phyloP scores from a whole-genome alignment of 2,113 vertebrate genomes.

The Sinocyclocheilus anshuiensis region DNA sequence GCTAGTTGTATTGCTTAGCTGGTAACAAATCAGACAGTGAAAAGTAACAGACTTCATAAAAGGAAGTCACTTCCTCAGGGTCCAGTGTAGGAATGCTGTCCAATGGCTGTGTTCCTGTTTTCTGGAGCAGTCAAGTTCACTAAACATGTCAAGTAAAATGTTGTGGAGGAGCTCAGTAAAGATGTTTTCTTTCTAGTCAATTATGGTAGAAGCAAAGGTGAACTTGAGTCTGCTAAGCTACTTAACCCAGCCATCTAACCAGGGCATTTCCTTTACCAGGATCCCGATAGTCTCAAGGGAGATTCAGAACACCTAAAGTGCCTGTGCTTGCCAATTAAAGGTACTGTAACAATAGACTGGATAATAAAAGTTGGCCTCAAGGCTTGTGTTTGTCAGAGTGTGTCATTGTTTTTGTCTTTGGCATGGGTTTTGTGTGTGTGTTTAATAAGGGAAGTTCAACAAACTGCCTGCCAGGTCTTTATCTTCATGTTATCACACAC shows the following conservation, averaged over 20 bases:
- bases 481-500: conserved; percentile 17
- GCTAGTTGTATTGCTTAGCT: neutral
- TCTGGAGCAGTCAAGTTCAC: neutral
- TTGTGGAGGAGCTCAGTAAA: neutral
- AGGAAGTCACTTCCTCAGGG: conserved; percentile 29
- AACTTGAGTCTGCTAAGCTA: neutral
- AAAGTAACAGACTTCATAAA: neutral
- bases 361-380: neutral
- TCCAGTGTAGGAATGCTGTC: neutral
- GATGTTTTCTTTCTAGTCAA: neutral
- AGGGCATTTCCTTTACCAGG: neutral
- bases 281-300: neutral
- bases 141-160: neutral
- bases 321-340: neutral
- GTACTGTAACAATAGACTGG: neutral
- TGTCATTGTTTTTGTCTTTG: neutral
- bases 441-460: neutral
- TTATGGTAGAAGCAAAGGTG: neutral
- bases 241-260: neutral
- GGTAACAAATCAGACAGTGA: neutral
- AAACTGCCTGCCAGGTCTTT: conserved; percentile 4
- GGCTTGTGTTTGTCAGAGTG: neutral
- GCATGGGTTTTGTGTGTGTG: neutral
- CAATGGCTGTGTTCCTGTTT: conserved; percentile 13
- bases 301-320: neutral